phyloP scores from a whole-genome alignment of 2,888 invertebrate species.

The Neoitamus cyanurus region DNA sequence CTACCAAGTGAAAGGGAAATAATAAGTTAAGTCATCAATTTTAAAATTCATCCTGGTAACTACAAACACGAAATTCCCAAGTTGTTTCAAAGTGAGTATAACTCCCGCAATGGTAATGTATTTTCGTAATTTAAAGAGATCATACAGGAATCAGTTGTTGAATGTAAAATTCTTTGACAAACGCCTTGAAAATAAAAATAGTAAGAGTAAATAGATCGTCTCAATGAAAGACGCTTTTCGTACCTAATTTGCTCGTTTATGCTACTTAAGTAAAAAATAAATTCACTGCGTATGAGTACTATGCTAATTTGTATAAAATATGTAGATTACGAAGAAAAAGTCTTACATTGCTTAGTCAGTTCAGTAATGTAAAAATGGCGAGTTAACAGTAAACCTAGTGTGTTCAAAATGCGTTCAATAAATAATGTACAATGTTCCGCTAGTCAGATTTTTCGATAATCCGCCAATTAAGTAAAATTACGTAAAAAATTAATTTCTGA shows the following conservation, averaged over 20 bases:
- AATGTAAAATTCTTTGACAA: neutral
- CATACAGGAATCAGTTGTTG: neutral
- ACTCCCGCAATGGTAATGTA: neutral
- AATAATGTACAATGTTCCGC: constrained; percentile 24
- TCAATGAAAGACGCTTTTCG: neutral
- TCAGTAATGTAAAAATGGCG: constrained; percentile 37
- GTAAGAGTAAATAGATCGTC: neutral
- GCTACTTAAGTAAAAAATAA: constrained; percentile 11
- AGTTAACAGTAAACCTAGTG: constrained; percentile 31
- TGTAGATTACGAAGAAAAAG: constrained; percentile 23
- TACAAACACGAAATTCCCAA: neutral
- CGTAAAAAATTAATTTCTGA: constrained; percentile 4
- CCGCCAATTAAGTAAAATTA: constrained; percentile 22
- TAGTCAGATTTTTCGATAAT: neutral
- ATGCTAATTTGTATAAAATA: constrained; percentile 16
- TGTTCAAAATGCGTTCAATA: constrained; percentile 42
- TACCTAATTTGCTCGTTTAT: neutral
- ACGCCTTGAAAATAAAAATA: neutral
- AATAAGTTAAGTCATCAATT: no score
- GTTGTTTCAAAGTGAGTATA: neutral
- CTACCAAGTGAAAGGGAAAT: no score
- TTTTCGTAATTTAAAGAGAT: neutral
- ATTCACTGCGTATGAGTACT: neutral
- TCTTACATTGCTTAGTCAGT: constrained; percentile 41
- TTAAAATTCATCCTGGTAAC: neutral